Evolutionary conservation across 2,888 invertebrate species (phyloP), one percentile per base, ranked within the genome.

Genomic region (Anticlea derivata): DNA sequence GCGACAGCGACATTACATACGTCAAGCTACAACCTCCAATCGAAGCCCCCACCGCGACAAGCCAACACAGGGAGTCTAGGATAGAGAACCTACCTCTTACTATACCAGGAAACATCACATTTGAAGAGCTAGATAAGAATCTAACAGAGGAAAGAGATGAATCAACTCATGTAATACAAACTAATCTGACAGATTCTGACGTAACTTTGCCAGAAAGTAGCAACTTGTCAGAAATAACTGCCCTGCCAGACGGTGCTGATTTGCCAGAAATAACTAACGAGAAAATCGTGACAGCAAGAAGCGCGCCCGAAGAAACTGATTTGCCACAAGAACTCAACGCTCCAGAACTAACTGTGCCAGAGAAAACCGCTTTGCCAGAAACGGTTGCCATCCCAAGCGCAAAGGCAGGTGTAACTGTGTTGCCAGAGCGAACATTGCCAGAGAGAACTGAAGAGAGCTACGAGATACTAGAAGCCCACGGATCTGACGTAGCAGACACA

Each of bases 1-100:
- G 57, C 33, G 73, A 73, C 49, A 79, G 73, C 37, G 75, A 77
- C 35, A 80, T 84, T 48, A 83, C 84, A 0, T 80, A 80, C 55
- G 78, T 84, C 8, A 80, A 80, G 43, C 70, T 75, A 22, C 74
- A 78, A 31, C 78, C 80, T 0, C 45, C 69, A 1, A 45, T 65
- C 0, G 63, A 63, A 37, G 63, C 51, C 1, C 58, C 55, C 4
- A 34, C 53, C 12, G 35, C 31, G 1, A 49, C 49, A 2, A 43
- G 37, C n/a, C 34, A 47, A 35, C 29, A 55, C 30, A 61, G 62
- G 13, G 73, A 78, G 44, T 67, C 77, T 5, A 70, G 68, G 44
- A 76, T 78, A 27, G 79, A 86, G 45, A 78, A 76, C 29, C 26
- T 81, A 5, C 73, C 78, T 0, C 58, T 78, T 0, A 70, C 68